These are phyloP conservation scores for Pollenia amentaria DNA, from an alignment of 2,888 invertebrate genomes.

Conservation along the genomic window DNA sequence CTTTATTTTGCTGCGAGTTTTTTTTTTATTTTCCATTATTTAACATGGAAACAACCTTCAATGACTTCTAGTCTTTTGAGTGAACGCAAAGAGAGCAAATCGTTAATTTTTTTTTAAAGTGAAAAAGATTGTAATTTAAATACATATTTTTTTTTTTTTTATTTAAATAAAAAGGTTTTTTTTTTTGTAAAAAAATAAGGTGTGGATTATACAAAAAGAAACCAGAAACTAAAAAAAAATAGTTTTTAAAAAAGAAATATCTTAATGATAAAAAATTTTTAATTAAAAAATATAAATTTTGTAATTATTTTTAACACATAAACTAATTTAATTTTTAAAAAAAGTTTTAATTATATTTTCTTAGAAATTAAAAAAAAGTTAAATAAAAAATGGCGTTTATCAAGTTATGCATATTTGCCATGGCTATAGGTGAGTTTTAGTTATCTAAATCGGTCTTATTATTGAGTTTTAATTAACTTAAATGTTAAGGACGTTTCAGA, in stretches of 20 bases:
- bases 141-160: slow-evolving; percentile 10
- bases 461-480: neutral
- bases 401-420: slow-evolving; percentile 81
- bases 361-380: slow-evolving; percentile 30
- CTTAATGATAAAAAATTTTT: neutral
- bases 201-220: slow-evolving; percentile 39
- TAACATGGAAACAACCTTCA: slow-evolving; percentile 77
- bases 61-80: slow-evolving; percentile 77
- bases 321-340: neutral
- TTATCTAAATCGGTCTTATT: neutral
- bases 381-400: slow-evolving; percentile 79
- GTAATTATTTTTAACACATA: neutral
- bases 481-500: slow-evolving; percentile 26
- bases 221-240: slow-evolving; percentile 28
- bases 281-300: slow-evolving; percentile 6
- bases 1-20: slow-evolving; percentile 40
- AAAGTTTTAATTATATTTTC: slow-evolving; percentile 33
- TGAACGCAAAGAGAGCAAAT: slow-evolving; percentile 75
- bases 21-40: slow-evolving; percentile 75
- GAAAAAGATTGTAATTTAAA: slow-evolving; percentile 33
- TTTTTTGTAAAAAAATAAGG: slow-evolving; percentile 45
- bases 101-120: slow-evolving; percentile 47
- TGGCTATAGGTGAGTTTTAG: slow-evolving; percentile 80
- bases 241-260: slow-evolving; percentile 27
- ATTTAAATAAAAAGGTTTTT: slow-evolving; percentile 2